phyloP scores from a whole-genome alignment of 2,797 vertebrate species.

The Karalla daura region DNA sequence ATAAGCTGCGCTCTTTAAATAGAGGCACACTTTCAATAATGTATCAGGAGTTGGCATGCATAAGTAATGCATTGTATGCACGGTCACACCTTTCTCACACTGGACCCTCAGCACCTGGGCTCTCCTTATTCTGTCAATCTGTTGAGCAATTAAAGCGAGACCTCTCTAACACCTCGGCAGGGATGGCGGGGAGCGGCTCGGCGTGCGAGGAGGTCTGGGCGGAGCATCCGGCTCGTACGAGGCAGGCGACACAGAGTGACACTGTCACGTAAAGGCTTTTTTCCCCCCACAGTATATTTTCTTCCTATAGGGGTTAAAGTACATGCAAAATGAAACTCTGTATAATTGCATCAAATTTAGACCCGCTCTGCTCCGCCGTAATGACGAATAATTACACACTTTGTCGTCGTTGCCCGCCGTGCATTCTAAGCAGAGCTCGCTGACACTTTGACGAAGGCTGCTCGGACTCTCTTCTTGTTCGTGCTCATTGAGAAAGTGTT shows the following conservation, averaged over 20 bases:
- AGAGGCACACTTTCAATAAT: constrained; percentile 46
- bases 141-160: constrained; percentile 53
- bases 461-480: constrained; percentile 8
- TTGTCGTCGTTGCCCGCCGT: not conserved
- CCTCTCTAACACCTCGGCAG: constrained; percentile 20
- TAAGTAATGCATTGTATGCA: constrained; percentile 59
- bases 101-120: constrained; percentile 26
- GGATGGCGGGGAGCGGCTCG: not conserved
- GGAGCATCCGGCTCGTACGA: constrained; percentile 1
- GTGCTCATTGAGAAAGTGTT: constrained; percentile 17
- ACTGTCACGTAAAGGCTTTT: not conserved
- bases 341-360: constrained; percentile 38
- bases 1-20: constrained; percentile 41
- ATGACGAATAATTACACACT: constrained; percentile 52
- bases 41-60: constrained; percentile 28
- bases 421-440: constrained; percentile 23
- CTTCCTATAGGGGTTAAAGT: constrained; percentile 15
- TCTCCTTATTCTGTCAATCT: constrained; percentile 57
- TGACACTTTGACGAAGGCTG: constrained; percentile 10
- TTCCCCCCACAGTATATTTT: constrained; percentile 9
- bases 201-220: constrained; percentile 7
- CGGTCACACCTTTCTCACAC: constrained; percentile 45
- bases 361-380: constrained; percentile 23
- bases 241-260: not conserved
- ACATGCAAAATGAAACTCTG: constrained; percentile 17